phyloP scores from a whole-genome alignment of 1,140 invertebrate species.

The Meloidogyne chitwoodi region DNA sequence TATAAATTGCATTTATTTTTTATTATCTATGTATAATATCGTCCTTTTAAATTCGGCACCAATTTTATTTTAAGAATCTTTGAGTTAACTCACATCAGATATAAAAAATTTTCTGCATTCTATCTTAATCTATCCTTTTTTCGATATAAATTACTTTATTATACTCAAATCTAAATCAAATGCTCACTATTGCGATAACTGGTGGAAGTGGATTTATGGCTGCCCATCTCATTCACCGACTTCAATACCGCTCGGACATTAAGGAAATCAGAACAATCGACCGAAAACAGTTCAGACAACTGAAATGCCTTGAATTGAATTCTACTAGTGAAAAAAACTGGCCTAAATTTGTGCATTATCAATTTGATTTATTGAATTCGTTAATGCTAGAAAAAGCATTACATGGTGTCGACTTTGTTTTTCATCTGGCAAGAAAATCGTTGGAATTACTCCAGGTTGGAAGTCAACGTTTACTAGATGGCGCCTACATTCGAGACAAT shows the following conservation, averaged over 20 bases:
- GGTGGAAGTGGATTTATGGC: constrained; percentile 36
- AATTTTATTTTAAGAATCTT: too few relatives aligned
- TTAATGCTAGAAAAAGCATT: constrained; percentile 17
- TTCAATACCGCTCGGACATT: constrained; percentile 9
- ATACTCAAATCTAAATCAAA: not conserved
- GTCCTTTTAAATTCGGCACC: too few relatives aligned
- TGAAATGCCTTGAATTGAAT: not conserved
- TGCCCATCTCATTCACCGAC: constrained; percentile 21
- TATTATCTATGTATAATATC: too few relatives aligned
- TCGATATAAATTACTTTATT: too few relatives aligned
- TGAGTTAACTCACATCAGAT: too few relatives aligned
- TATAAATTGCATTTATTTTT: too few relatives aligned
- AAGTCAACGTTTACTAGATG: constrained; percentile 13
- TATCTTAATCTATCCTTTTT: too few relatives aligned
- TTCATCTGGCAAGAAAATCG: constrained; percentile 36
- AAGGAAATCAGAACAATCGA: constrained; percentile 39
- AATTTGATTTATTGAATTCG: constrained; percentile 25
- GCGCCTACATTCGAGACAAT: constrained; percentile 27
- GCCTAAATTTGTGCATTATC: constrained; percentile 17
- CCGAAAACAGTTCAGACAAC: constrained; percentile 21
- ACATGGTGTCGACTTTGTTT: constrained; percentile 25
- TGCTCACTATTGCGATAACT: constrained; percentile 24
- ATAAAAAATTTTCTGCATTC: too few relatives aligned
- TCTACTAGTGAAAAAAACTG: not conserved
- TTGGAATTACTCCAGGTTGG: constrained; percentile 26